Percentiles rank a stretch among this genome's conserved stretches.
Conservation (phyloP, 2,113 vertebrate species). For the Caracal caracal region DNA sequence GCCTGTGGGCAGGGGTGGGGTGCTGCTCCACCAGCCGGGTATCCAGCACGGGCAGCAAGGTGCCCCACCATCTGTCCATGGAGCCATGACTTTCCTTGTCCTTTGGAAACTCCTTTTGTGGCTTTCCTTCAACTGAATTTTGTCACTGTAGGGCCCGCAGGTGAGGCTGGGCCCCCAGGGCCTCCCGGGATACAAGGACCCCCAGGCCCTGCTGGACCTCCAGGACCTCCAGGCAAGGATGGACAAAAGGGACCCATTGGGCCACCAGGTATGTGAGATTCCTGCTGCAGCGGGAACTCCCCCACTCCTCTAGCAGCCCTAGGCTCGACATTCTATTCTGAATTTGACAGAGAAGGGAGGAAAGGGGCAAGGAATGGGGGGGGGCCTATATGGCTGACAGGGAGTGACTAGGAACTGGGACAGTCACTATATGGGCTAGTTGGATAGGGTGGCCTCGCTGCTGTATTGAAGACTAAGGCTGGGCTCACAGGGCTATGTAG, state of each 20-base stretch:
- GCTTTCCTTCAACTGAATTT: slow-evolving; percentile 24
- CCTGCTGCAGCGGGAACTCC: not conserved
- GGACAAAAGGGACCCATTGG: slow-evolving; percentile 88
- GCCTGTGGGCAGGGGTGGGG: not conserved
- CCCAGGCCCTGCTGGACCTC: slow-evolving; percentile 84
- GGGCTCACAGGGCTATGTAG: not conserved
- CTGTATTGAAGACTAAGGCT: not conserved
- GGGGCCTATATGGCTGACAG: not conserved
- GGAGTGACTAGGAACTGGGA: not conserved
- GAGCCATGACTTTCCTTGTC: not conserved
- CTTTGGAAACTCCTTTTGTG: not conserved
- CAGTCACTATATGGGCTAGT: not conserved
- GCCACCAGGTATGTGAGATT: slow-evolving; percentile 88
- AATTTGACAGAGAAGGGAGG: not conserved
- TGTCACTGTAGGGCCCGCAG: slow-evolving; percentile 81
- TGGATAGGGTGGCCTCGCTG: not conserved
- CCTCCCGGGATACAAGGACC: slow-evolving; percentile 87
- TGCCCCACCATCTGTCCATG: not conserved
- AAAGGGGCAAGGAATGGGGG: not conserved
- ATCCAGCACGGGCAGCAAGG: not conserved
- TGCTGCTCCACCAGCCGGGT: not conserved
- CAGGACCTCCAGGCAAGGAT: slow-evolving; percentile 88
- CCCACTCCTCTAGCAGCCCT: not conserved
- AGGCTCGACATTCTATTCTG: not conserved
- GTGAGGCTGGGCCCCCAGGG: slow-evolving; percentile 88